Evolutionary conservation across 2,888 invertebrate genomes (phyloP).

Genomic region (Napeogenes inachia): DNA sequence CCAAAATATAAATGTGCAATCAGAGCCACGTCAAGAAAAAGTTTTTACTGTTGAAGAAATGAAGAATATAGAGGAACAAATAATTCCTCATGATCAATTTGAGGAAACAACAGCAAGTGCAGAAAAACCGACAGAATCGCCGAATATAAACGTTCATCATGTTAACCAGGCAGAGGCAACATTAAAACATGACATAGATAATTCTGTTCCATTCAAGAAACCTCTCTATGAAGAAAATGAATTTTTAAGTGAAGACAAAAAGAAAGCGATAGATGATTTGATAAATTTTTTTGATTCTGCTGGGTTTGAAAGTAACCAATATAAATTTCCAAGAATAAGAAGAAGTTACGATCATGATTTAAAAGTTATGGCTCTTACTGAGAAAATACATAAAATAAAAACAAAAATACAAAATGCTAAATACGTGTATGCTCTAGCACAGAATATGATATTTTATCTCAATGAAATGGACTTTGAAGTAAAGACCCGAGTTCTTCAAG

Average conservation of each 20-base stretch:
- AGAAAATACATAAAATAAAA: conserved; percentile 50
- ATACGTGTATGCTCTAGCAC: conserved; percentile 48
- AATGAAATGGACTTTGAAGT: conserved; percentile 54
- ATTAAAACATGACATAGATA: conserved; percentile 34
- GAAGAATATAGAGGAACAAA: conserved; percentile 61
- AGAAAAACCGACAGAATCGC: conserved; percentile 24
- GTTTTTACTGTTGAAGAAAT: conserved; percentile 53
- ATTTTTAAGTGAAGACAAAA: conserved; percentile 53
- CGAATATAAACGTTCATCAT: conserved; percentile 35
- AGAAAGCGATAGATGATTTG: conserved; percentile 65
- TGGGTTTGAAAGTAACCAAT: conserved; percentile 40
- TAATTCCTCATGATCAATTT: conserved; percentile 49
- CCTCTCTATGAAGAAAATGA: conserved; percentile 26
- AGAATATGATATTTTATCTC: conserved; percentile 52
- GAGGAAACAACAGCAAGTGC: conserved; percentile 20
- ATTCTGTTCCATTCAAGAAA: conserved; percentile 27
- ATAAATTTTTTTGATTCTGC: conserved; percentile 61
- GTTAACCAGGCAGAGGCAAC: conserved; percentile 35
- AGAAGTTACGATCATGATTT: conserved; percentile 56
- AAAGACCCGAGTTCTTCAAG: conserved; percentile 48
- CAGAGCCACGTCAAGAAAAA: conserved; percentile 45
- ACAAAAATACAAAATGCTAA: conserved; percentile 50
- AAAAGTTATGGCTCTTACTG: conserved; percentile 43
- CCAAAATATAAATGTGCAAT: conserved; percentile 49
- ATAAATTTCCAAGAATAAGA: conserved; percentile 40